Base-by-base conservation (phyloP, 2,113 vertebrate genomes). In the Cochlearius cochlearius region DNA sequence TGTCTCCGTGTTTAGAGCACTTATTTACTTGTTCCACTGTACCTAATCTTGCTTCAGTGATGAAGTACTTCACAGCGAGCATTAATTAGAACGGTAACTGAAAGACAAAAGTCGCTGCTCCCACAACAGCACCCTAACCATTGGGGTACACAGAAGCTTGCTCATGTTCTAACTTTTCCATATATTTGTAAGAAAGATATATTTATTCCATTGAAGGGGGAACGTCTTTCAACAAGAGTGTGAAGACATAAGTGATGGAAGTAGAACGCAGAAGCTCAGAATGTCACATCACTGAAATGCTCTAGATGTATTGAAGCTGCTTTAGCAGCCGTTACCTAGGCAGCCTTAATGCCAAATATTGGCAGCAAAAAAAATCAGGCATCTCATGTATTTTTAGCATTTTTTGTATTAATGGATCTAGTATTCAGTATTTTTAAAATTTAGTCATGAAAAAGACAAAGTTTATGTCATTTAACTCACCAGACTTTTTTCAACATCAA, bases 81-180 rank as follows among this genome's bases (percentile, higher is more conserved):
- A 23, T 52, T 30, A 60, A 56, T 41, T 56, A 60, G 22, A 60
- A 69, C 55, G 50, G 19, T 27, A 59, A 19, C 9, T 11, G 29
- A 56, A 78, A 60, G 29, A 38, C 12, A 41, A 60, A 76, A 9
- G 3, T 36, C 25, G 69, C 22, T 60, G 17, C 22, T 77, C 12
- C 43, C 0, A 0, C 23, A 68, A 67, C 16, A 81, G 13, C 25
- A 20, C 25, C 59, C 5, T 52, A 36, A 32, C 4, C 15, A 43
- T 56, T 62, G 56, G 23, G 6, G 29, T 69, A 41, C 18, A 32
- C 13, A 67, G 34, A 74, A 62, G 4, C 7, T 66, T 85, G 45
- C 30, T 53, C 16, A 9, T 60, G 12, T 55, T 76, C 9, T 76
- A 29, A 55, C 7, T 49, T 82, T 55, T 41, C 50, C 12, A 59